Conservation (phyloP, 30 jellyfish, hydroid and myxozoan species). For the Turritopsis rubra region DNA sequence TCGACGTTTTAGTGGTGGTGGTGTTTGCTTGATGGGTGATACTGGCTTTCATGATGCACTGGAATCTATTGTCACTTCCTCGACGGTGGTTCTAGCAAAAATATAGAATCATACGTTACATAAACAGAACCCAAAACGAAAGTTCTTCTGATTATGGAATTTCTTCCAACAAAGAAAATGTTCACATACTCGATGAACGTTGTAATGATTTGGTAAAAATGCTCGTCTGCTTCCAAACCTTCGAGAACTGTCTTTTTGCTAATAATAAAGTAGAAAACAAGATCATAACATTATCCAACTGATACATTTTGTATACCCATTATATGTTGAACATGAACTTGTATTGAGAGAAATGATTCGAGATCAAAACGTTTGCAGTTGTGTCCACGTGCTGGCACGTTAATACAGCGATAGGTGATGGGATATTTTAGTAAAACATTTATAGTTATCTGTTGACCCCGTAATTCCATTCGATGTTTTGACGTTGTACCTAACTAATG, state of each 20-base stretch:
- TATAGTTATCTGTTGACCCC: conserved; percentile 77
- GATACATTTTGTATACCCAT: no score
- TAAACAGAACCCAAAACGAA: background rate
- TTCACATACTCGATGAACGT: conserved; percentile 81
- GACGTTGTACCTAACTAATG: conserved; percentile 82
- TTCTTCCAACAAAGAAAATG: no score
- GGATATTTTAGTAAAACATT: conserved; percentile 92
- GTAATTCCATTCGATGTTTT: conserved; percentile 94
- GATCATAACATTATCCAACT: no score
- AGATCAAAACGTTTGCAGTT: conserved; percentile 98
- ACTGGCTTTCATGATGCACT: conserved; percentile 98
- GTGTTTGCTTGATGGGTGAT: conserved; percentile 77
- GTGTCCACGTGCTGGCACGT: conserved; percentile 94
- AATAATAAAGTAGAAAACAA: no score
- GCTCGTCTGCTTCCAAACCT: conserved; percentile 91
- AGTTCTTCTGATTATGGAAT: no score
- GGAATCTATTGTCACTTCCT: conserved; percentile 91
- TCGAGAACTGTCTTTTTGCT: conserved; percentile 84
- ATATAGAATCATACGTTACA: background rate
- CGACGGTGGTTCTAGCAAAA: conserved; percentile 89
- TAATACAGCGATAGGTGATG: conserved; percentile 74
- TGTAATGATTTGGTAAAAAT: conserved; percentile 79
- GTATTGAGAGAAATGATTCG: conserved; percentile 76
- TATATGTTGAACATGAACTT: no score
- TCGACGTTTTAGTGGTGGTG: conserved; percentile 74